phyloP scores from a whole-genome alignment of 2,888 invertebrate species.

The Candidula unifasciata region DNA sequence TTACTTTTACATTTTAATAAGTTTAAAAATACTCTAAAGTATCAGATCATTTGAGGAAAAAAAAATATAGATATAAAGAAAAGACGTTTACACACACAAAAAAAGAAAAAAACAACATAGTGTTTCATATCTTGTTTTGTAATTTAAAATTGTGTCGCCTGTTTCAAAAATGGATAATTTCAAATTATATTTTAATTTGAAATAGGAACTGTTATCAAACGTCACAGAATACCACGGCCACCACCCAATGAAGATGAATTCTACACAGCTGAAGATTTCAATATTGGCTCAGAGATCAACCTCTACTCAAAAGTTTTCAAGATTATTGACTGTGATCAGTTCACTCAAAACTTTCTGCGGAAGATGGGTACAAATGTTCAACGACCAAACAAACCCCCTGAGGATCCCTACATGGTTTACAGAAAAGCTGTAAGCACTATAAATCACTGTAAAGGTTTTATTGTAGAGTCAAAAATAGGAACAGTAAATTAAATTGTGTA shows the following conservation, averaged over 20 bases:
- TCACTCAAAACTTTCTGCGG: conserved; percentile 90
- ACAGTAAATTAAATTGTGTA: too few relatives aligned
- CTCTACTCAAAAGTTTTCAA: conserved; percentile 89
- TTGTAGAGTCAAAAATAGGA: too few relatives aligned
- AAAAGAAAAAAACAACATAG: too few relatives aligned
- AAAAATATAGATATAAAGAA: too few relatives aligned
- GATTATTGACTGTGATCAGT: conserved; percentile 90
- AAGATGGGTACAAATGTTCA: conserved; percentile 88
- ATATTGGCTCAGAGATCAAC: conserved; percentile 86
- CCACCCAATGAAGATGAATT: conserved; percentile 85
- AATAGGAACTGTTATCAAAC: conserved; percentile 83
- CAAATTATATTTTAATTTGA: neutral
- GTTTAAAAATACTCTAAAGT: too few relatives aligned
- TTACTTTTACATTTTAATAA: too few relatives aligned
- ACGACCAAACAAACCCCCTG: conserved; percentile 63
- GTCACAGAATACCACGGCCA: conserved; percentile 88
- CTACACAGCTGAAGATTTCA: conserved; percentile 90
- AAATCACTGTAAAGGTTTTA: too few relatives aligned
- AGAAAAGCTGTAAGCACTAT: conserved; percentile 70
- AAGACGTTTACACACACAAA: too few relatives aligned
- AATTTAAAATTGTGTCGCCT: neutral
- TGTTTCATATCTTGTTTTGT: neutral
- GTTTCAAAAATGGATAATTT: neutral
- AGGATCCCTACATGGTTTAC: conserved; percentile 74
- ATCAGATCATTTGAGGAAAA: too few relatives aligned